Percentiles rank a stretch among this genome's conserved stretches.
phyloP scores from a whole-genome alignment of 2,888 invertebrate genomes.

The Amphipyra tragopoginis region DNA sequence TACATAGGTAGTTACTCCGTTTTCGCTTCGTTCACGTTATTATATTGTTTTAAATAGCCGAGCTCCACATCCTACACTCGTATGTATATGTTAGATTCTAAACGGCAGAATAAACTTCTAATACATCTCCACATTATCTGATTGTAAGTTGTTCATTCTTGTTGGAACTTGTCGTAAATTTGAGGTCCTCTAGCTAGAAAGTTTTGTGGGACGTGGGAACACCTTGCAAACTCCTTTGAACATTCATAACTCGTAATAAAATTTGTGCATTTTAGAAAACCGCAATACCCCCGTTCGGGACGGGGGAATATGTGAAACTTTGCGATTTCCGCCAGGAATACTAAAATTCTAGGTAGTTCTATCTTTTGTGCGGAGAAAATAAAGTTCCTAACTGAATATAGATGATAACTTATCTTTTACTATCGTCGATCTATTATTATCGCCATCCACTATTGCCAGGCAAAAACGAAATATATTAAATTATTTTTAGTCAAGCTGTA shows the following conservation, averaged over 20 bases:
- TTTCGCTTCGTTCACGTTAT: too few species aligned
- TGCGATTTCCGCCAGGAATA: conserved; percentile 45
- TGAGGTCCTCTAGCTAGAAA: conserved; percentile 43
- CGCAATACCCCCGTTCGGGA: conserved; percentile 35
- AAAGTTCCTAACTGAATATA: conserved; percentile 25
- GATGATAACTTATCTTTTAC: too few species aligned
- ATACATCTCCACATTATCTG: conserved; percentile 30
- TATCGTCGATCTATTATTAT: too few species aligned
- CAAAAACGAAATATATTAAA: too few species aligned
- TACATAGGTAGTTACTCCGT: too few species aligned
- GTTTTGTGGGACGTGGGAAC: conserved; percentile 38
- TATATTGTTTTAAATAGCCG: too few species aligned
- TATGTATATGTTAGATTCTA: too few species aligned
- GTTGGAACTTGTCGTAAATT: conserved; percentile 35
- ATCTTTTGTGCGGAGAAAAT: conserved; percentile 8
- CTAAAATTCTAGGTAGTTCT: conserved; percentile 43
- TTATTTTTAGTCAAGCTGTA: too few species aligned
- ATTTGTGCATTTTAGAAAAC: conserved; percentile 53
- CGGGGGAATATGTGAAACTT: conserved; percentile 46
- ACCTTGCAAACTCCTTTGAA: conserved; percentile 49
- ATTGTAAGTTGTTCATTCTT: conserved; percentile 45
- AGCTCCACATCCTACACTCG: too few species aligned
- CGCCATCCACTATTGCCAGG: too few species aligned
- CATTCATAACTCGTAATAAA: conserved; percentile 56
- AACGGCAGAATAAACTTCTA: conserved; percentile 25